Base-by-base conservation (phyloP, 2,888 invertebrate genomes). In the Lepidocyrtoides sp. region DNA sequence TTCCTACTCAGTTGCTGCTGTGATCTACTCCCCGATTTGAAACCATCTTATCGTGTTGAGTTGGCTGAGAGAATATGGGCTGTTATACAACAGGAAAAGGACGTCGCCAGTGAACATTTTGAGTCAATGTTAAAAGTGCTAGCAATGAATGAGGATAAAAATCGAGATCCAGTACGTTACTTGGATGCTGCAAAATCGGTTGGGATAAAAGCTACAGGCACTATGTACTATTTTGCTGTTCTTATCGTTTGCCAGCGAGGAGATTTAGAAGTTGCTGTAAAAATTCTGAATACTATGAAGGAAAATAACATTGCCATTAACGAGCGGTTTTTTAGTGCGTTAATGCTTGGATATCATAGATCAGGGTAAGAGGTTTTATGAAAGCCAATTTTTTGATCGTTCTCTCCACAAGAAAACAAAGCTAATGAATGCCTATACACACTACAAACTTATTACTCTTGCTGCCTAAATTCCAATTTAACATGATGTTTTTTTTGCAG, bases 291-390 rank as follows among this genome's bases (percentile, higher is more conserved):
- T 51, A 8, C 41, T 7, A 91, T 93, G 89, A 93, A 93, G 54
- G 79, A 51, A 5, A 72, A 89, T 1, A 54, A 26, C 1, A 8
- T 92, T 51, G 60, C 91, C 0, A 85, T 93, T 0, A 91, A 87
- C 36, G 92, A 92, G 69, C 82, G 85, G 20, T 89, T 86, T 87
- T 93, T 93, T 72, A 93, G 92, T 57, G 89, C 86, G 0, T 82
- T 93, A 2, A 91, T 93, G 29, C 17, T 93, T 23, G 93, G 92
- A 82, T 86, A 93, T 66, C 75, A 83, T 4, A 77, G 92, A 17
- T 54, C 85, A 20, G 92, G 92, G 93, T 93, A 83, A 69, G 81
- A 51, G 36, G 48, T 12, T n/a, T n/a, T n/a, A n/a, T n/a, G n/a
- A n/a, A n/a, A n/a, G n/a, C n/a, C n/a, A n/a, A n/a, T n/a, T n/a